Percentiles rank a stretch among this genome's conserved stretches.
These are phyloP conservation scores for Festucalex cinctus DNA, from an alignment of 2,113 vertebrate species.

Conservation along the genomic window DNA sequence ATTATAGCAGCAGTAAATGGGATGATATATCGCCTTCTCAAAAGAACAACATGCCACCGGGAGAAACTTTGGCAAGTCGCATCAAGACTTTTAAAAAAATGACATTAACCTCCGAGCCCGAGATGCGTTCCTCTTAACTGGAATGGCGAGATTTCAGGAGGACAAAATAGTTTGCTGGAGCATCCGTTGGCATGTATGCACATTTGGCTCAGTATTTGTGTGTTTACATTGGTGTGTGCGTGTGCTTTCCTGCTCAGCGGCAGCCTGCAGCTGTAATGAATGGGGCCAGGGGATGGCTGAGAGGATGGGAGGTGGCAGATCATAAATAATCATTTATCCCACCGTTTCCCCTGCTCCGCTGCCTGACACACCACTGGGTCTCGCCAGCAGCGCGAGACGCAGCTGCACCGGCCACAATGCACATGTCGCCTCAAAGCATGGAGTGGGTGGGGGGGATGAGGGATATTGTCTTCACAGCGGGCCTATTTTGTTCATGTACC, in stretches of 20 bases:
- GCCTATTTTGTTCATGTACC: constrained; percentile 31
- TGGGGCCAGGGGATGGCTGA: constrained; percentile 71
- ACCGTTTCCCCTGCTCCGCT: constrained; percentile 61
- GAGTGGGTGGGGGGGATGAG: constrained; percentile 16
- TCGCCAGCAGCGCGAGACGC: constrained; percentile 49
- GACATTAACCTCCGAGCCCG: constrained; percentile 28
- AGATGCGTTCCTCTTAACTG: constrained; percentile 41
- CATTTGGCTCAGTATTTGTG: constrained; percentile 37
- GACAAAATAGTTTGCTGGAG: constrained; percentile 22
- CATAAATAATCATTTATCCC: constrained; percentile 81
- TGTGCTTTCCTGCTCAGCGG: constrained; percentile 44
- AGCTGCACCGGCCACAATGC: constrained; percentile 60
- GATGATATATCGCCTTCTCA: constrained; percentile 37
- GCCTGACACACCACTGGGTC: constrained; percentile 66
- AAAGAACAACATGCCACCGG: constrained; percentile 7
- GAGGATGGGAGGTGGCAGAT: constrained; percentile 77
- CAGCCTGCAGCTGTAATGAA: constrained; percentile 77
- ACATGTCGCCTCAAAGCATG: constrained; percentile 48
- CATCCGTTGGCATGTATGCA: constrained; percentile 21
- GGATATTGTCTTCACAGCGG: constrained; percentile 46
- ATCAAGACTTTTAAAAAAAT: constrained; percentile 17
- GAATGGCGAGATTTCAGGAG: constrained; percentile 19
- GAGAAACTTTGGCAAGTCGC: constrained; percentile 27
- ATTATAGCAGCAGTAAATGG: constrained; percentile 25
- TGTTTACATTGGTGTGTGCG: background rate